Conservation (phyloP, 2,113 vertebrate genomes). For the Istiophorus platypterus region DNA sequence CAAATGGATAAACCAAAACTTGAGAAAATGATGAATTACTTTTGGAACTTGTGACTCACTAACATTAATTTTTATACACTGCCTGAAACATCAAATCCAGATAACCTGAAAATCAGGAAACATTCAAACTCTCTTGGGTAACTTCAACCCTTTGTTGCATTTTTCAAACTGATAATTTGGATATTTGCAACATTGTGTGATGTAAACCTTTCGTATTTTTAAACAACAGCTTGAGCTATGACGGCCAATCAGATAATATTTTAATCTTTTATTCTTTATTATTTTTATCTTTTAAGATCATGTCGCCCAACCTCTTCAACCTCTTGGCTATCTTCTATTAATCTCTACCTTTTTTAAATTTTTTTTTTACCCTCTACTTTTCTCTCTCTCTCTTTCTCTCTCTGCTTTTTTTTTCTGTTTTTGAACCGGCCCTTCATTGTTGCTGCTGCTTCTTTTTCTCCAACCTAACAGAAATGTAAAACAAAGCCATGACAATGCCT, state of each 20-base stretch:
- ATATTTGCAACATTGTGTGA: too few relatives aligned
- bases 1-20: too few relatives aligned
- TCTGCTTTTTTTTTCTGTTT: slow-evolving; percentile 54
- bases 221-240: too few relatives aligned
- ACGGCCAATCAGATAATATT: not conserved
- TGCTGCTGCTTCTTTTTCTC: slow-evolving; percentile 86
- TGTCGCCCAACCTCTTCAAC: slow-evolving; percentile 52
- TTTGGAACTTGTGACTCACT: too few relatives aligned
- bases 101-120: too few relatives aligned
- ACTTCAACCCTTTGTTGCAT: too few relatives aligned
- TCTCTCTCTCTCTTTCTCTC: slow-evolving; percentile 34
- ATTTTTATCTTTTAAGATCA: slow-evolving; percentile 21
- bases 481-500: slow-evolving; percentile 74
- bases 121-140: too few relatives aligned
- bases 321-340: slow-evolving; percentile 22
- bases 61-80: too few relatives aligned
- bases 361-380: not conserved
- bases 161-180: too few relatives aligned
- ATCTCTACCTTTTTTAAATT: slow-evolving; percentile 21
- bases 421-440: slow-evolving; percentile 85
- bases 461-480: slow-evolving; percentile 89
- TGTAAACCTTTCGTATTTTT: too few relatives aligned
- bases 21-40: too few relatives aligned
- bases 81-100: too few relatives aligned
- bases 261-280: not conserved